Percentiles rank a stretch among this genome's conserved stretches.
phyloP scores from a whole-genome alignment of 2,888 invertebrate species.

The Ormyrus pomaceus region DNA sequence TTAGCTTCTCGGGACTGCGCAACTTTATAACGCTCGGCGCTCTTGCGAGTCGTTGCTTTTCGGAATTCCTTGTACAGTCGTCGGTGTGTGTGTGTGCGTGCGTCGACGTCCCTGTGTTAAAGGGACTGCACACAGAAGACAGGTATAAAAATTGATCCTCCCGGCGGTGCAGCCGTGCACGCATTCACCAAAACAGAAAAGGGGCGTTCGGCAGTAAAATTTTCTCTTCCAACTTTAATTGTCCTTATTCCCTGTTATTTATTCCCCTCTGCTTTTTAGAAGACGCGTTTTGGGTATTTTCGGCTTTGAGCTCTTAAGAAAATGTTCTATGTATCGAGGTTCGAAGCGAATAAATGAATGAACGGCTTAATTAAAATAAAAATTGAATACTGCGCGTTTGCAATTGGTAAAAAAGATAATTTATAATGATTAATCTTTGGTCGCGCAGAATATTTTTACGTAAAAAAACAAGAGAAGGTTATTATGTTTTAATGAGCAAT shows the following conservation, averaged over 20 bases:
- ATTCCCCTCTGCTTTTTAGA: background rate
- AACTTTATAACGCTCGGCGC: constrained; percentile 32
- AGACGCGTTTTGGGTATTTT: background rate
- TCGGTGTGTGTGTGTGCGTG: background rate
- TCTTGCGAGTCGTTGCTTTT: constrained; percentile 9
- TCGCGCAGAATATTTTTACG: background rate
- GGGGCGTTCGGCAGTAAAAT: constrained; percentile 15
- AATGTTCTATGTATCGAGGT: no score
- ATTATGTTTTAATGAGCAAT: constrained; percentile 39
- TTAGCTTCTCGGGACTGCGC: constrained; percentile 28
- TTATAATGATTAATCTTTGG: background rate
- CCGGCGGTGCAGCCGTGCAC: background rate
- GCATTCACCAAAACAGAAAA: constrained; percentile 35
- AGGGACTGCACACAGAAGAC: constrained; percentile 20
- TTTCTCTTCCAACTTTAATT: background rate
- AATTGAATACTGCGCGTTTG: no score
- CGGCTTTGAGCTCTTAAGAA: no score
- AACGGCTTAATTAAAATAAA: no score
- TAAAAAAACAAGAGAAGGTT: constrained; percentile 10
- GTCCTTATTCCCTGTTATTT: no score
- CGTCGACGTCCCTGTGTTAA: constrained; percentile 5
- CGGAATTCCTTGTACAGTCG: constrained; percentile 30
- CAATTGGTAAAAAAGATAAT: background rate
- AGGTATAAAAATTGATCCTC: constrained; percentile 48
- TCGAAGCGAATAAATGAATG: no score